Evolutionary conservation across 2,888 invertebrate species (phyloP), one percentile per base, ranked within the genome.

Genomic region (Stegophylla sp.): DNA sequence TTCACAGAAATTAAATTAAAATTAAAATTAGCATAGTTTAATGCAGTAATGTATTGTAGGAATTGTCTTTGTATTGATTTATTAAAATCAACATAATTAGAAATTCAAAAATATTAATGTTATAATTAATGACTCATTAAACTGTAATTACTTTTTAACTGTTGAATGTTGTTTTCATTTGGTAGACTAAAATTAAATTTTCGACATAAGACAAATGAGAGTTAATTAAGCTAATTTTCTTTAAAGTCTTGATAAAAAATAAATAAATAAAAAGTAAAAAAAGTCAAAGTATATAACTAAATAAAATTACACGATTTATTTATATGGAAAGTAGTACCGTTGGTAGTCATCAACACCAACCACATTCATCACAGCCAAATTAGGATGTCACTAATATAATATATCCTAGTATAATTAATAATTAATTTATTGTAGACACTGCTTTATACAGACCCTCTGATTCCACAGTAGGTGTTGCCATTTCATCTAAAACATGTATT

Each of bases 341-440:
- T 66, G 53, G 64, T 51, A 41, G 34, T 64, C 41, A 23, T 56
- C 67, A n/a, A 34, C 45, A 77, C 67, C 61, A 71, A 41, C 69
- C 45, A 51, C 34, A 79, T 69, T 79, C 61, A 69, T 79, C 79
- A 79, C 79, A 79, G 79, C 79, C 79, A 79, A 77, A 69, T 59
- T 51, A 69, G 28, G 67, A 45, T 59, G 20, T 69, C 34, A 61
- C 48, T 69, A 48, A 77, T 69, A 51, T n/a, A n/a, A n/a, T n/a
- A 64, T 48, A 43, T 61, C n/a, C 67, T 51, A 66, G n/a, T 34
- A 1, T 17, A 74, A 51, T 51, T 43, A 63, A 53, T 66, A 34
- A 63, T 64, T 64, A 79, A 28, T 61, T 71, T 26, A 59, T 61
- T 61, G 79, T 79, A 41, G 79, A 79, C 45, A 71, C 71, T 13